phyloP scores from a whole-genome alignment of 2,888 invertebrate species.

The Polydrusus pterygomalis region DNA sequence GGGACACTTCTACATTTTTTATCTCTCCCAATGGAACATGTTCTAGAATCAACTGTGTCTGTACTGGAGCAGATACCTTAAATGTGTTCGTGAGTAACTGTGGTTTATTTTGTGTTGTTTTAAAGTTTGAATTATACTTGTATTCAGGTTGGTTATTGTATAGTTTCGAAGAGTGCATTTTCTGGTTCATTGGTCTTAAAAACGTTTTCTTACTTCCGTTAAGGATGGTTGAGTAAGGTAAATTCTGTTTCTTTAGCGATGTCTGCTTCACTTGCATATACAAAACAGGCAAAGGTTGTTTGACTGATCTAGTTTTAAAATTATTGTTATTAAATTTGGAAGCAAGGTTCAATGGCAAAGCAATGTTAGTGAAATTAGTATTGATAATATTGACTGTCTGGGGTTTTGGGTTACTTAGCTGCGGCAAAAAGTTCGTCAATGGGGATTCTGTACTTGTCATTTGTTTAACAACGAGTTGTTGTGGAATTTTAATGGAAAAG shows the following conservation, averaged over 20 bases:
- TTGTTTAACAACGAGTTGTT: conserved; percentile 11
- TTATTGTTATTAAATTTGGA: background rate
- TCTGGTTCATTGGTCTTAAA: conserved; percentile 21
- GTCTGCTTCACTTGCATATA: conserved; percentile 19
- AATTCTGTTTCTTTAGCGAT: background rate
- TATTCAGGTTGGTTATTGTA: conserved; percentile 11
- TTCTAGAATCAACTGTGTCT: conserved; percentile 10
- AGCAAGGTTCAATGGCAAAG: background rate
- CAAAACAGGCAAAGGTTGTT: background rate
- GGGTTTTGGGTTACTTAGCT: background rate
- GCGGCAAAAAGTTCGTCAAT: background rate
- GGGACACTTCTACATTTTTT: conserved; percentile 66
- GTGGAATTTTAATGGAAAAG: conserved; percentile 1
- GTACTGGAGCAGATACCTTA: conserved; percentile 2
- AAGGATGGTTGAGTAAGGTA: background rate
- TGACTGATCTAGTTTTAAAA: background rate
- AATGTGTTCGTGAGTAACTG: conserved; percentile 1
- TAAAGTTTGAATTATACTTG: conserved; percentile 4
- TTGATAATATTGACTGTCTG: conserved; percentile 12
- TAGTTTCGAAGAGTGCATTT: conserved; percentile 2
- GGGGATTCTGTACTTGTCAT: conserved; percentile 11
- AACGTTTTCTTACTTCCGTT: conserved; percentile 10
- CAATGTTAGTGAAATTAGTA: conserved; percentile 5
- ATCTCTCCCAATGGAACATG: conserved; percentile 51
- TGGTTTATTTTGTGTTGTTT: conserved; percentile 12